Percentiles rank a stretch among this genome's conserved stretches.
These are phyloP conservation scores for Peromyscus californicus DNA, from an alignment of 2,113 vertebrate genomes.

Conservation along the genomic window DNA sequence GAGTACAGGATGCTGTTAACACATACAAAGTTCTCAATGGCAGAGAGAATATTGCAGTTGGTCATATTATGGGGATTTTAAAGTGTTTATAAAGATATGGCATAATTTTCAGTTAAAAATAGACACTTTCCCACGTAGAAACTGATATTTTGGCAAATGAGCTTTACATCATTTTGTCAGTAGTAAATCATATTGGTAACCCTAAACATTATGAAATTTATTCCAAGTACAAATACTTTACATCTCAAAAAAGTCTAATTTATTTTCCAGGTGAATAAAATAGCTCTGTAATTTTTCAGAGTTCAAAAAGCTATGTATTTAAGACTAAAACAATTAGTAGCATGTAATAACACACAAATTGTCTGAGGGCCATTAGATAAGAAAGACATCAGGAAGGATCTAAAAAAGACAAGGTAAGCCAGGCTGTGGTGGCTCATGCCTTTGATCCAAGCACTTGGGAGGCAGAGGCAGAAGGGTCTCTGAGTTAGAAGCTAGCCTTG, in stretches of 20 bases:
- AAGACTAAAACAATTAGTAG: not conserved
- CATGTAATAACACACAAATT: not conserved
- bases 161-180: not conserved
- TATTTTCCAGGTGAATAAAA: slow-evolving; percentile 33
- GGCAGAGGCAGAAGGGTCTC: too few relatives aligned
- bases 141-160: not conserved
- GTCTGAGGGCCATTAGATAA: not conserved
- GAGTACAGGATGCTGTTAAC: not conserved
- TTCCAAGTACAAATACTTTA: not conserved
- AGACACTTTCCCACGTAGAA: not conserved
- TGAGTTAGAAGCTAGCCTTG: too few relatives aligned
- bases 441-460: too few relatives aligned
- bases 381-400: not conserved
- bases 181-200: not conserved
- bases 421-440: too few relatives aligned
- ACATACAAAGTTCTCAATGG: not conserved
- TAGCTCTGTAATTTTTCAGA: not conserved
- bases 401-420: not conserved
- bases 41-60: not conserved
- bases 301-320: not conserved
- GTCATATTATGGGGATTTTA: not conserved
- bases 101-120: not conserved
- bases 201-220: not conserved
- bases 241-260: not conserved
- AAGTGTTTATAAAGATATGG: not conserved